phyloP scores from a whole-genome alignment of 2,113 vertebrate species.

The Willisornis vidua region DNA sequence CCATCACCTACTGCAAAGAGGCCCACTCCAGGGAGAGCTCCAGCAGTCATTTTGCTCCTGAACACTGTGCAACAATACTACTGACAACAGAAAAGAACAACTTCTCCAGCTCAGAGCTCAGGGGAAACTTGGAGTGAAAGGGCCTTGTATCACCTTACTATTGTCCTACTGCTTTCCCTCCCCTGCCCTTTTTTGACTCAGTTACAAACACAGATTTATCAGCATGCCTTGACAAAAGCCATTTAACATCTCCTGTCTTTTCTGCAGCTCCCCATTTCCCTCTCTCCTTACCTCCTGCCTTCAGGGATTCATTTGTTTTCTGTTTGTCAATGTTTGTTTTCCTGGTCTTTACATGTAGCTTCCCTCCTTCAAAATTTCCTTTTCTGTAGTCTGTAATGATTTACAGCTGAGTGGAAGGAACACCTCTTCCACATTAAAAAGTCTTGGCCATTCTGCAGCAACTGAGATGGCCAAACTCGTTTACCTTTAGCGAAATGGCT shows the following conservation, averaged over 20 bases:
- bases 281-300: background rate
- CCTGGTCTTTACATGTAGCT: background rate
- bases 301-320: background rate
- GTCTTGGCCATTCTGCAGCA: background rate
- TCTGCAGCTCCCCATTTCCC: background rate
- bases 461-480: fast-evolving
- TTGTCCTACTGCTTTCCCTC: background rate
- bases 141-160: background rate
- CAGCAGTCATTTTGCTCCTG: background rate
- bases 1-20: background rate
- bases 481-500: background rate
- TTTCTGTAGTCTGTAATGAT: background rate
- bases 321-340: background rate
- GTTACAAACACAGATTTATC: background rate
- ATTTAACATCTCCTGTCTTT: background rate
- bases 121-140: background rate
- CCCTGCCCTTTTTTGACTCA: background rate
- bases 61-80: background rate
- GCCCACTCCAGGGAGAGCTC: fast-evolving
- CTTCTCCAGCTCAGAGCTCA: background rate
- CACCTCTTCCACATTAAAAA: background rate
- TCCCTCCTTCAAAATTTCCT: background rate
- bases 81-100: background rate
- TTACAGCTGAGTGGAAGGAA: background rate
- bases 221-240: background rate